Base-by-base conservation (phyloP, 2,113 vertebrate species). In the Sisor rabdophorus region DNA sequence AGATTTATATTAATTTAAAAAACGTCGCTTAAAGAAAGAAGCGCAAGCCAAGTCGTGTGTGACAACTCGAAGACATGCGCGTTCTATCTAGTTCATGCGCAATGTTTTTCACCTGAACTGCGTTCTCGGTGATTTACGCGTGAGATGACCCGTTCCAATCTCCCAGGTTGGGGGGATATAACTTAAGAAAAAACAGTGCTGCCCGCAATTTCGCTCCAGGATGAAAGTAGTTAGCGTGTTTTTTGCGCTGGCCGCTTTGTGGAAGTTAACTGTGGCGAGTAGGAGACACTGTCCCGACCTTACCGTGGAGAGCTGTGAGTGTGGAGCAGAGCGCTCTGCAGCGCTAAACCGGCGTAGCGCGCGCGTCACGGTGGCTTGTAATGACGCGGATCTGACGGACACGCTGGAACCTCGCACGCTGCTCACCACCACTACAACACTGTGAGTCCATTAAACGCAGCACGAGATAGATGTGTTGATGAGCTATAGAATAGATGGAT, bases 241-340 rank as follows among this genome's bases (percentile, higher is more conserved):
- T 30, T 91, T 89, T 79, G 78, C 92, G 73, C 54, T 86, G 10
- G 84, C 83, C 56, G 89, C 84, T 78, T 83, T 90, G 75, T 89
- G 88, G 82, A 85, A 82, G 64, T 84, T 84, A 0, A 77, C 83
- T 60, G 85, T 84, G 80, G 86, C 86, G 83, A 91, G 87, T 90
- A 87, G 92, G 89, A 88, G 93, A 79, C 91, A 87, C 87, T 96
- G 95, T 83, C 94, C 93, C 55, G 93, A 95, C 75, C 89, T 95
- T 76, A 86, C 92, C 77, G 88, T 94, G 83, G 95, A 94, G 89
- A 90, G 91, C 87, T 96, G 95, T 82, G 92, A 92, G 64, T 96
- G 95, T 87, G 83, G 91, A 1, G 88, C 89, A 11, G 93, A 95
- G 87, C 90, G 95, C 78, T 87, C 91, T 80, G 94, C 94, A 82